A percentile compares a stretch with the other conserved stretches of the same genome.
Evolutionary conservation across 2,113 vertebrate genomes (phyloP).

Genomic region (Cnemophilus loriae): DNA sequence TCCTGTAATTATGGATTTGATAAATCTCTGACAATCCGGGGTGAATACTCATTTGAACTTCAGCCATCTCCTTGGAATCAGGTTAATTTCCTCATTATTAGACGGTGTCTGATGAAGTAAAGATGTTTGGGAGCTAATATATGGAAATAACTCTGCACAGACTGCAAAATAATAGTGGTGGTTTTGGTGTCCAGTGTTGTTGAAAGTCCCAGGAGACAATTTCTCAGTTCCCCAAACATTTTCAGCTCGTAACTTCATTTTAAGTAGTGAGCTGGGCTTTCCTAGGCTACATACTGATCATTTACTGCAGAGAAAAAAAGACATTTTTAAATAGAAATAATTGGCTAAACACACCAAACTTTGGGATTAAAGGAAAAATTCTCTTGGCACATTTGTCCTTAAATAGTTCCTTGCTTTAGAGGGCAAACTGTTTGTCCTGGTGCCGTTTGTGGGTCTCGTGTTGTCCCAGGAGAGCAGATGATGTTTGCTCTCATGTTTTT

Average conservation of each 20-base stretch:
- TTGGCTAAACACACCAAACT: not conserved
- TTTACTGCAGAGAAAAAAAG: not conserved
- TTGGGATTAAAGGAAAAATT: not conserved
- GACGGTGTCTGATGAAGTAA: not conserved
- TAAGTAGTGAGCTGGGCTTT: not conserved
- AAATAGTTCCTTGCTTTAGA: not conserved
- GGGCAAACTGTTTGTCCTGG: not conserved
- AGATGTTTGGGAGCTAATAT: constrained; percentile 3
- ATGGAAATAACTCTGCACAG: not conserved
- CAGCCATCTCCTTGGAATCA: constrained; percentile 29
- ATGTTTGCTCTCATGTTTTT: not conserved
- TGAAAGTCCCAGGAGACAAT: not conserved
- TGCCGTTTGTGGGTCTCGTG: not conserved
- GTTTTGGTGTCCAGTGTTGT: not conserved
- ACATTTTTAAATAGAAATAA: not conserved
- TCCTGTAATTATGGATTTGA: constrained; percentile 64
- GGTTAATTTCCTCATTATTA: constrained; percentile 52
- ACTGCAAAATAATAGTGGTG: not conserved
- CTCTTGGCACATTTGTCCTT: not conserved
- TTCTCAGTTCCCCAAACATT: not conserved
- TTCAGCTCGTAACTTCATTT: not conserved
- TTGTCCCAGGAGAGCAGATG: not conserved
- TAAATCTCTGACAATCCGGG: constrained; percentile 15
- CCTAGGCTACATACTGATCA: not conserved
- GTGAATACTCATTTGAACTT: constrained; percentile 63